Conservation (phyloP, 1,140 invertebrate species). For the Tetramorium simillimum region DNA sequence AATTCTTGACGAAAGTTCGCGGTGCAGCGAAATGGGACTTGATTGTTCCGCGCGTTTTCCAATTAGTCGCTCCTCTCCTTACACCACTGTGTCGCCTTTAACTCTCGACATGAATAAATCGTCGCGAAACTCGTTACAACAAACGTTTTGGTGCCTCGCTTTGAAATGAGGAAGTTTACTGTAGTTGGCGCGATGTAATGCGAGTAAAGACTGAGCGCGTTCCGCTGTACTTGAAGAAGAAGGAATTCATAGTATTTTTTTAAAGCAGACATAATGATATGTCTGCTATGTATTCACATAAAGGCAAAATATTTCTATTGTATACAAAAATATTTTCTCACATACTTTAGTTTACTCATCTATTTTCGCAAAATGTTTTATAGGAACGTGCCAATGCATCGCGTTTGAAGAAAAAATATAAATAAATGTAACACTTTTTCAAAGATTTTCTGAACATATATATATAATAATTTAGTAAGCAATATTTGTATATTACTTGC, state of each 20-base stretch:
- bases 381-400: not conserved
- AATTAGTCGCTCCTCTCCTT: slow-evolving; percentile 37
- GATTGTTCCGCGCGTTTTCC: slow-evolving; percentile 54
- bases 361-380: not conserved
- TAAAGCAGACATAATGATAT: not conserved
- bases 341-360: not conserved
- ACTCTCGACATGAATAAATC: slow-evolving; percentile 47
- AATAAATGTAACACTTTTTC: not conserved
- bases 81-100: slow-evolving; percentile 33
- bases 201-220: not conserved
- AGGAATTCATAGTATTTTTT: not conserved
- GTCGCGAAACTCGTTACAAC: slow-evolving; percentile 29
- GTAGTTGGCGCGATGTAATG: slow-evolving; percentile 19
- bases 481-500: not conserved
- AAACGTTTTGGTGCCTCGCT: slow-evolving; percentile 21
- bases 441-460: not conserved
- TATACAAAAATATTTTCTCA: not conserved
- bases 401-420: not conserved
- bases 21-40: slow-evolving; percentile 22
- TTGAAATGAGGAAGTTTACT: slow-evolving; percentile 37
- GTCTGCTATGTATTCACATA: not conserved
- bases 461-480: not conserved
- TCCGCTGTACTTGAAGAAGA: not conserved
- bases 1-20: slow-evolving; percentile 50
- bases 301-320: not conserved